phyloP scores from a whole-genome alignment of 2,113 vertebrate species.

The Clarias gariepinus region DNA sequence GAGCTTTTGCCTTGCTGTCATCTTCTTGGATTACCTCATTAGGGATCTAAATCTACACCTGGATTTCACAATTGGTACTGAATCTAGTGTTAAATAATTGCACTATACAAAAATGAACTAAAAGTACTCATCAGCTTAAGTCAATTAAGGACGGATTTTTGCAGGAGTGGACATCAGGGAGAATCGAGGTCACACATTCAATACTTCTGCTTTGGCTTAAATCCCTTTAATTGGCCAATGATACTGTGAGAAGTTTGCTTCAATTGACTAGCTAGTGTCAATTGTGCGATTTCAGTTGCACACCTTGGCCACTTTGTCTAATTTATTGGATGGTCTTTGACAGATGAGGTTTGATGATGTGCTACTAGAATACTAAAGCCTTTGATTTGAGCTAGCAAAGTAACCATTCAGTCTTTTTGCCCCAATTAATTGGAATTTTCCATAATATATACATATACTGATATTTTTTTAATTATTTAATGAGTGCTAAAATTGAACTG shows the following conservation, averaged over 20 bases:
- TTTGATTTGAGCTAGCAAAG: neutral
- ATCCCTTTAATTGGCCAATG: constrained; percentile 40
- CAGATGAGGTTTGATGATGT: neutral
- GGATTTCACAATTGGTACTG: neutral
- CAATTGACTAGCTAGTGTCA: constrained; percentile 35
- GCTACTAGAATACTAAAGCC: neutral
- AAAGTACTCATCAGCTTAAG: neutral
- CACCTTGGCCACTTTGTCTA: constrained; percentile 13
- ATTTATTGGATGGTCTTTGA: constrained; percentile 9
- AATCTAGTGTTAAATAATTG: neutral
- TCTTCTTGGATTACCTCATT: neutral
- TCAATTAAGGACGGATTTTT: neutral
- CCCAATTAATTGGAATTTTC: neutral
- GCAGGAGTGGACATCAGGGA: neutral
- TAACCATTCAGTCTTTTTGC: neutral
- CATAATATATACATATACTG: neutral
- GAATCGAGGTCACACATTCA: neutral
- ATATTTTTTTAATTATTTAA: too few relatives aligned
- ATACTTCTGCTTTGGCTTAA: neutral
- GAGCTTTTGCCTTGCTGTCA: neutral
- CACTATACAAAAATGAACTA: neutral
- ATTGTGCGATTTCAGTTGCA: constrained; percentile 26
- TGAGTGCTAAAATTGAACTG: neutral
- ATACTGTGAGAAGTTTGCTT: constrained; percentile 18
- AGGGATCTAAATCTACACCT: neutral